Base-by-base conservation (phyloP, 2,113 vertebrate species). In the Tor tambroides region DNA sequence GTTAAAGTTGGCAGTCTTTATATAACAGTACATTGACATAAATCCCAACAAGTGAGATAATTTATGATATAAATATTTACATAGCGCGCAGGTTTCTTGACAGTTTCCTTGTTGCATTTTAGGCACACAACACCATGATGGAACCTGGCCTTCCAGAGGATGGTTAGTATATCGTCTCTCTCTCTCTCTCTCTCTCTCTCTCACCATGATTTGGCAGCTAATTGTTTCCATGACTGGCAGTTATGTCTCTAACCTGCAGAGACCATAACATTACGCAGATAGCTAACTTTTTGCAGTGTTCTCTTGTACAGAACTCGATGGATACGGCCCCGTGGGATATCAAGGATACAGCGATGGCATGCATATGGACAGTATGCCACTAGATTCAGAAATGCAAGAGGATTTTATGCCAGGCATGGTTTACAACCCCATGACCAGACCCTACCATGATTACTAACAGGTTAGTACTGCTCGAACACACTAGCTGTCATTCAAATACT, bases 51-150 rank as follows among this genome's bases (percentile, higher is more conserved):
- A 32, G 32, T 23, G 0, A 38, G 15, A 69, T 69, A 0, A 67
- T 67, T 3, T 67, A 67, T 30, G 2, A 51, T 51, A 67, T 6
- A 35, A 69, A 69, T 69, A 21, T 71, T 7, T 19, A 35, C 17
- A 71, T 5, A 9, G 1, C 4, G 21, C 0, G 3, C 19, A 72
- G n/a, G 12, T n/a, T 28, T 46, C 35, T 54, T 69, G 28, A 56
- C 69, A 3, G 5, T 74, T 38, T 56, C 15, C 83, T 26, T 51
- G 19, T 71, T 72, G 89, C 35, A 84, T 82, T 63, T 63, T 88
- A 95, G 95, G 95, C 94, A 56, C 92, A 95, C 72, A 94, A 90
- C 89, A 0, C 87, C 23, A 49, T 85, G 65, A 88, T 94, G 90
- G 94, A 95, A 0, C 80, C 6, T 67, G 61, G 23, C 5, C 93